phyloP scores from a whole-genome alignment of 2,113 vertebrate genomes.

The Nipponia nippon region DNA sequence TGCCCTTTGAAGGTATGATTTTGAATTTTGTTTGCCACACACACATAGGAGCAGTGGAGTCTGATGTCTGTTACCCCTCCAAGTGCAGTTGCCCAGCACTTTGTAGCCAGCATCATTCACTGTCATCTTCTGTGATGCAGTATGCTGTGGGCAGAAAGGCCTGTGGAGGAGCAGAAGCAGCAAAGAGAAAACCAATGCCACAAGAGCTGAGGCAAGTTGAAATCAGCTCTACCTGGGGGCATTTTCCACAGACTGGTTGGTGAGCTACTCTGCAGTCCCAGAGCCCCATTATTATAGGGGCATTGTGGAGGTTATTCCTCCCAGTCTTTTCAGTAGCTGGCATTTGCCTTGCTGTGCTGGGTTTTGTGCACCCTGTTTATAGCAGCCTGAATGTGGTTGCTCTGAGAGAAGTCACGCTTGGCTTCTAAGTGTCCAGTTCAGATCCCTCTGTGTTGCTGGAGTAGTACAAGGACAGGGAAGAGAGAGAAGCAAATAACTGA shows the following conservation, averaged over 20 bases:
- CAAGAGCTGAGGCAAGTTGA: background rate
- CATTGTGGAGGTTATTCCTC: background rate
- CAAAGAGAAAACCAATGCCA: background rate
- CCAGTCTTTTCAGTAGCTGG: background rate
- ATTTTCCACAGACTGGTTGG: background rate
- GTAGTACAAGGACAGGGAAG: background rate
- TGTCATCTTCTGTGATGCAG: background rate
- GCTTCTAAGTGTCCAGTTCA: background rate
- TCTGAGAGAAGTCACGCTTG: background rate
- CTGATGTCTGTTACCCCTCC: background rate
- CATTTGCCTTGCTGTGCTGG: background rate
- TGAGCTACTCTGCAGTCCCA: background rate
- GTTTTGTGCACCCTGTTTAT: background rate
- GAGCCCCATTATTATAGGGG: background rate
- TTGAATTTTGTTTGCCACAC: background rate
- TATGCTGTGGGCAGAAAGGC: background rate
- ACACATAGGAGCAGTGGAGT: fast-evolving
- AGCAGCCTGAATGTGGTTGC: background rate
- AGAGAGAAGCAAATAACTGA: background rate
- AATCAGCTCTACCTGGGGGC: background rate
- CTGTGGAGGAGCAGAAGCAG: background rate
- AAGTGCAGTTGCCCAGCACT: background rate
- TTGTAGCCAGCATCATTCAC: background rate
- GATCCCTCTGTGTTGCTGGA: background rate
- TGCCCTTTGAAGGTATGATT: background rate